Conservation (phyloP, 2,797 vertebrate genomes). For the Cossypha polioptera region DNA sequence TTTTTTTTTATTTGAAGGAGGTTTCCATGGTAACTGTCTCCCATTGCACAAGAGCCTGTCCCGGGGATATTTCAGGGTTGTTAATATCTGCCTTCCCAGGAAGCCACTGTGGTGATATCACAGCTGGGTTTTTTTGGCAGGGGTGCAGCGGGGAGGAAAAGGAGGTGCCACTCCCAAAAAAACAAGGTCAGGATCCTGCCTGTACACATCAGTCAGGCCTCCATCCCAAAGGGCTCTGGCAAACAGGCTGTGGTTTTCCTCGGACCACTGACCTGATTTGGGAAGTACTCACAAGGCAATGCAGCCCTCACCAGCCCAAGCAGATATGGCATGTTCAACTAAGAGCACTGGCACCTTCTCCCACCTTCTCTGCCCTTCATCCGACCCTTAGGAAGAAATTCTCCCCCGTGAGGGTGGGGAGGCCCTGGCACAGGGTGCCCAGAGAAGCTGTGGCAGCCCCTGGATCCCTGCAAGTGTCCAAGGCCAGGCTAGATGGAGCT, state of each 20-base stretch:
- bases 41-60: conserved; percentile 49
- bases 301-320: rapidly evolving
- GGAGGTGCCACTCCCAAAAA: not conserved
- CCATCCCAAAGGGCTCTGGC: not conserved
- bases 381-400: not conserved
- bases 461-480: not conserved
- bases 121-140: not conserved
- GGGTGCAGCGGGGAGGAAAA: not conserved
- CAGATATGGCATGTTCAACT: not conserved
- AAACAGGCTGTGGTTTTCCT: not conserved
- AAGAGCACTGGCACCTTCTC: not conserved
- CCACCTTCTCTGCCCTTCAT: not conserved
- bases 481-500: rapidly evolving
- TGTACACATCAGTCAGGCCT: not conserved
- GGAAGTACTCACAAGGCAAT: not conserved
- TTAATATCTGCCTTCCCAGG: conserved; percentile 42
- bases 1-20: conserved; percentile 1
- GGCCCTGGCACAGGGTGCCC: not conserved
- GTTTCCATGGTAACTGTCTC: conserved; percentile 63
- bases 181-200: not conserved
- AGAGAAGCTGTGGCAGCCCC: not conserved
- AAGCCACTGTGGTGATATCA: not conserved
- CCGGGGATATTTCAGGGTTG: conserved; percentile 48
- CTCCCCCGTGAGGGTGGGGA: rapidly evolving
- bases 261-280: rapidly evolving